phyloP scores from a whole-genome alignment of 2,113 vertebrate species.

The Collichthys lucidus region DNA sequence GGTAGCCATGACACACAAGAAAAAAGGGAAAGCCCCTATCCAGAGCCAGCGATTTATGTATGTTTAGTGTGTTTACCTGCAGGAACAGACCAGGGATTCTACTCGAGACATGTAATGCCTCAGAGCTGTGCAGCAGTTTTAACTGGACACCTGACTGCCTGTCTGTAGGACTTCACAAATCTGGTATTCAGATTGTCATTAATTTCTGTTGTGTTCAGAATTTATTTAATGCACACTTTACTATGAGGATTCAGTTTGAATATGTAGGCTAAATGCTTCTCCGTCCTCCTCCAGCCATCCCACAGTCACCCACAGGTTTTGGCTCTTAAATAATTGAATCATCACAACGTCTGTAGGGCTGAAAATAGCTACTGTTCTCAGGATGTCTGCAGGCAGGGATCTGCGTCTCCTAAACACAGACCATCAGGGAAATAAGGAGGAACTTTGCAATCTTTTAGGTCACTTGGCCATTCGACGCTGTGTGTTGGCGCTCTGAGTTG shows the following conservation, averaged over 20 bases:
- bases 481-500: neutral
- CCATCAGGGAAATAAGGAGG: slow-evolving; percentile 5
- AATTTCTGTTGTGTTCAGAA: neutral
- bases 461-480: neutral
- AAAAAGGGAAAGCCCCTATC: too few relatives aligned
- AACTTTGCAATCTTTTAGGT: slow-evolving; percentile 5
- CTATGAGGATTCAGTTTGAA: neutral
- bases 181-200: neutral
- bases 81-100: neutral
- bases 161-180: neutral
- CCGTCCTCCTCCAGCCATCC: neutral
- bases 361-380: slow-evolving; percentile 44
- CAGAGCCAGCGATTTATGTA: too few relatives aligned
- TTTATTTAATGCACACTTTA: neutral
- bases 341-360: slow-evolving; percentile 37
- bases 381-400: slow-evolving; percentile 31
- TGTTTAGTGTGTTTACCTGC: neutral
- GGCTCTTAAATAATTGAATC: slow-evolving; percentile 58
- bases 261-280: slow-evolving; percentile 1
- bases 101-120: neutral
- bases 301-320: slow-evolving; percentile 19
- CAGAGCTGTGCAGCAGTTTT: neutral
- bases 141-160: too few relatives aligned
- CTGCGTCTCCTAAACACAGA: slow-evolving; percentile 36
- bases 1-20: too few relatives aligned